Percentiles rank a stretch among this genome's conserved stretches.
These are phyloP conservation scores for Drosophila trapezifrons DNA, from an alignment of 1,140 invertebrate species.

Conservation along the genomic window DNA sequence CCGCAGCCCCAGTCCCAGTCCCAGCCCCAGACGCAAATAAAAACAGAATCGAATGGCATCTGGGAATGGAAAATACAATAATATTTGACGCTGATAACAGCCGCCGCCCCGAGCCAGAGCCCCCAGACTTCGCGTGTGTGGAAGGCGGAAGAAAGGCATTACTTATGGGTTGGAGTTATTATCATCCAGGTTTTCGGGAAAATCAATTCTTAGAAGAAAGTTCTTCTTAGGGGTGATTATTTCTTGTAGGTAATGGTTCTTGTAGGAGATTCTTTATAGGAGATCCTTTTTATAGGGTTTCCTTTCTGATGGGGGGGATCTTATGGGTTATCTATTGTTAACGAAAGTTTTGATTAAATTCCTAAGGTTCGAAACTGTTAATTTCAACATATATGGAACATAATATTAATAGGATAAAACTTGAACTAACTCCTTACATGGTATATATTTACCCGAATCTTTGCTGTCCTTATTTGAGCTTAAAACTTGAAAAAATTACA, in stretches of 20 bases:
- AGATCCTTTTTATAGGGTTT: too few relatives aligned
- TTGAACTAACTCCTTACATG: too few relatives aligned
- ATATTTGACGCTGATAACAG: slow-evolving; percentile 76
- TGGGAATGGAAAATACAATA: slow-evolving; percentile 63
- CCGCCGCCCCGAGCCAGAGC: slow-evolving; percentile 7
- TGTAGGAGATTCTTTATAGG: too few relatives aligned
- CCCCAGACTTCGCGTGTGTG: slow-evolving; percentile 16
- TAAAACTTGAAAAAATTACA: background rate
- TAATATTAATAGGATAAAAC: too few relatives aligned
- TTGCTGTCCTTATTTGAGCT: background rate
- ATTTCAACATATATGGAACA: background rate
- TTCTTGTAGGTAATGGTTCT: too few relatives aligned
- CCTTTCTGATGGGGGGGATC: too few relatives aligned
- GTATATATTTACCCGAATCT: too few relatives aligned
- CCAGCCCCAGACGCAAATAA: slow-evolving; percentile 59
- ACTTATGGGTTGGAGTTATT: background rate
- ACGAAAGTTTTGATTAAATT: too few relatives aligned
- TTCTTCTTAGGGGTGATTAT: background rate
- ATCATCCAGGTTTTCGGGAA: background rate
- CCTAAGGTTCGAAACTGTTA: too few relatives aligned
- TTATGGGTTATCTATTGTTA: background rate
- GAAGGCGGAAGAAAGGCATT: slow-evolving; percentile 1
- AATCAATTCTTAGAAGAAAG: background rate
- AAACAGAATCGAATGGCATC: slow-evolving; percentile 51
- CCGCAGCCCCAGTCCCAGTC: slow-evolving; percentile 11